Conservation (phyloP, 1,140 invertebrate genomes). For the Zaprionus lachaisei region DNA sequence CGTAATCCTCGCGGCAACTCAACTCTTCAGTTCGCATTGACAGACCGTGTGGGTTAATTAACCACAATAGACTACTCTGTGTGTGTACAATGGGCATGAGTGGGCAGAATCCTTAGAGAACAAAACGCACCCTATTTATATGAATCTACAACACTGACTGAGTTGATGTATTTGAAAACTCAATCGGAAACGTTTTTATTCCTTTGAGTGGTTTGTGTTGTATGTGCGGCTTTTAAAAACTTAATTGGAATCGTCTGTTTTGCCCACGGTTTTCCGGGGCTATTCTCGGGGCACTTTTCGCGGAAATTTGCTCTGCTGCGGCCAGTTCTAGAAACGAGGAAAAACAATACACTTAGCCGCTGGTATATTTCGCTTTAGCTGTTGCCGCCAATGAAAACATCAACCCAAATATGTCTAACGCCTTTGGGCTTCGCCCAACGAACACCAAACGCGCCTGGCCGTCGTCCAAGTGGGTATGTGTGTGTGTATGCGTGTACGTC, state of each 20-base stretch:
- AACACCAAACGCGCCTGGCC: conserved; percentile 10
- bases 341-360: conserved; percentile 50
- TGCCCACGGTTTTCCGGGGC: conserved; percentile 15
- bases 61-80: conserved; percentile 17
- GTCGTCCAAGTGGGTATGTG: conserved; percentile 21
- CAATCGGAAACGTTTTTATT: neutral
- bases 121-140: neutral
- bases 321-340: neutral
- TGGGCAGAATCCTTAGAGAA: neutral
- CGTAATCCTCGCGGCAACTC: conserved; percentile 47
- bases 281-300: conserved; percentile 19
- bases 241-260: neutral
- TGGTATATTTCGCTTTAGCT: conserved; percentile 34
- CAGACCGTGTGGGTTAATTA: conserved; percentile 51
- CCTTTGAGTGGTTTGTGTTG: neutral
- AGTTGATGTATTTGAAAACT: neutral
- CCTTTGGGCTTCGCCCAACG: conserved; percentile 37
- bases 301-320: conserved; percentile 24
- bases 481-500: conserved; percentile 31
- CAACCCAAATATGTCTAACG: conserved; percentile 62
- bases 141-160: neutral
- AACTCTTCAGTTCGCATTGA: conserved; percentile 37
- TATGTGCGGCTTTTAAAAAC: neutral
- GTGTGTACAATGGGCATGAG: conserved; percentile 15
- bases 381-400: conserved; percentile 57